Base-by-base conservation (phyloP, 2,888 invertebrate species). In the Lottia scabra region DNA sequence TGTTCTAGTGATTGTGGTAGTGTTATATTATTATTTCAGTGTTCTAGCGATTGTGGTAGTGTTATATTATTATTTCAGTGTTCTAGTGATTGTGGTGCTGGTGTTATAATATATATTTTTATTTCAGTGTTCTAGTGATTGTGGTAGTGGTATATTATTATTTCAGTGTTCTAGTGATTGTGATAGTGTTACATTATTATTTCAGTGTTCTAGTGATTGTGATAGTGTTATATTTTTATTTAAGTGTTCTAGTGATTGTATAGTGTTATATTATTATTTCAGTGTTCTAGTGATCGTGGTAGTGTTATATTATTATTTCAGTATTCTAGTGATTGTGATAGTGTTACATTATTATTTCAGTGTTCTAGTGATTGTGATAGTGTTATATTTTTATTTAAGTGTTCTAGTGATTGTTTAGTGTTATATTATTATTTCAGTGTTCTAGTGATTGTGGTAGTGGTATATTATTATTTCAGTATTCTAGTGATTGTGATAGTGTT, bases 1-100 rank as follows among this genome's bases (percentile, higher is more conserved):
- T 88, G 88, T 75, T 84, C 86, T 6, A 77, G 80, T 12, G 78
- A 81, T 62, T 88, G 88, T 78, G 87, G 86, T 8, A 44, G 73
- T 19, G 88, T 87, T 0, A 64, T 19, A 15, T 56, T 15, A 65
- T 15, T 23, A 63, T 74, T 73, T 26, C 75, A 85, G 85, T 85
- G 85, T 66, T 84, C 84, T 48, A 78, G 80, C 10, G 78, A 79
- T 1, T 85, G 85, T 73, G 84, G 85, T 19, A 63, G 74, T 27
- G 84, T 82, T 8, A 75, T 77, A 64, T 8, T 84, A 26, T 74
- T 78, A 26, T 81, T 85, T 8, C 75, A 82, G 0, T 85, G 85
- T 67, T 38, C 38, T 38, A 38, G 38, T 38, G 38, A 38, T 38
- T 38, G 38, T 38, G 38, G 38, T 5, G 10, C 8, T 30, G 30